A percentile compares a stretch with the other conserved stretches of the same genome.
These are phyloP conservation scores for Palythoa grandis DNA, from an alignment of 92 coral and sea anemone species.

Conservation along the genomic window DNA sequence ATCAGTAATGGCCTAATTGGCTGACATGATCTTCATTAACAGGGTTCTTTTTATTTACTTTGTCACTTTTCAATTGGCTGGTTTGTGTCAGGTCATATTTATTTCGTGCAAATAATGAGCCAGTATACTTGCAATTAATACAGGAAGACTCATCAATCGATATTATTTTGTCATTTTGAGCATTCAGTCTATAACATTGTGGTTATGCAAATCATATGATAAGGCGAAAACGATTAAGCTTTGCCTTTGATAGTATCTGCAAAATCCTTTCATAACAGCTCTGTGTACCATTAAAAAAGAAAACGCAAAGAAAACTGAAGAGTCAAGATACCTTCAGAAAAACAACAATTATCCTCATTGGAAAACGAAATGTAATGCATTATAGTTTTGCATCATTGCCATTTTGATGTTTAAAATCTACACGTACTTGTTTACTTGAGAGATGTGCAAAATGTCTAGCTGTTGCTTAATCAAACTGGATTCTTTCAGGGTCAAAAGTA, in stretches of 20 bases:
- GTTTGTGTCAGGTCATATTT: too few relatives aligned
- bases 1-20: constrained; percentile 93
- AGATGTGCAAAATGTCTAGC: background rate
- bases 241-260: too few relatives aligned
- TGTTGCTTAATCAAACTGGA: background rate
- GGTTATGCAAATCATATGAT: background rate
- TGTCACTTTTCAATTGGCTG: background rate
- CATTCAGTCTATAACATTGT: background rate
- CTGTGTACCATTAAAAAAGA: background rate
- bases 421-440: background rate
- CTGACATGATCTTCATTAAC: constrained; percentile 89
- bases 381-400: background rate
- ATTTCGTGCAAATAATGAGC: too few relatives aligned
- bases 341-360: too few relatives aligned
- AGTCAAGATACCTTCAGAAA: too few relatives aligned
- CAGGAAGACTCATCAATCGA: too few relatives aligned
- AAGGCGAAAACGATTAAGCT: background rate
- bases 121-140: too few relatives aligned
- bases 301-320: too few relatives aligned
- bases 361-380: background rate
- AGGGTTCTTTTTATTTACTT: constrained; percentile 62
- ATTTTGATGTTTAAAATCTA: background rate
- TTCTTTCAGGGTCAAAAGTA: background rate
- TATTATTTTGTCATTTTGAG: background rate
- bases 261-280: background rate